A percentile compares a stretch with the other conserved stretches of the same genome.
phyloP scores from a whole-genome alignment of 2,113 vertebrate species.

The Acrocephalus arundinaceus region DNA sequence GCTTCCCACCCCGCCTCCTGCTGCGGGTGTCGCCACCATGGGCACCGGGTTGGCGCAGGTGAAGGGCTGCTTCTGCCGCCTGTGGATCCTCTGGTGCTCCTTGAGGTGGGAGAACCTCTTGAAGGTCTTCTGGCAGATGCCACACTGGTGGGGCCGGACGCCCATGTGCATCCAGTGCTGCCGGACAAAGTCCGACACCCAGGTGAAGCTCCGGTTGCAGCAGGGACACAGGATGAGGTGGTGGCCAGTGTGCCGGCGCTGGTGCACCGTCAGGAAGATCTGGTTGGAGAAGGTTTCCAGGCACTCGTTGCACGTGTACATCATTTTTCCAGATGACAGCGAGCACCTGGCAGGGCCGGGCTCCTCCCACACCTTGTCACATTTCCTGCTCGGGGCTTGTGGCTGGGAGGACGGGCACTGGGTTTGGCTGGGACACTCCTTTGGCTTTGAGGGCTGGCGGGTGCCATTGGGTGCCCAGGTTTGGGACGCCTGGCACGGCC shows the following conservation, averaged over 20 bases:
- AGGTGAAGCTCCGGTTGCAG: neutral
- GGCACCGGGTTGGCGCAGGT: rapidly evolving
- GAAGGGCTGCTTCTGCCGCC: neutral
- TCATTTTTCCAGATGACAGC: rapidly evolving
- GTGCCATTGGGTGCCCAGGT: neutral
- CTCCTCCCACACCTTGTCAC: neutral
- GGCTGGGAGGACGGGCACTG: neutral
- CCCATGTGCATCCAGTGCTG: neutral
- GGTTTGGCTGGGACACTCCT: neutral
- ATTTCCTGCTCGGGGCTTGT: neutral
- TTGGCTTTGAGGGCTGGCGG: neutral
- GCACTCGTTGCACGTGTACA: neutral
- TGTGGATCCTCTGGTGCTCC: neutral
- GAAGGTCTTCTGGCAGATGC: constrained; percentile 25
- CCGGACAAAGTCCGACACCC: neutral
- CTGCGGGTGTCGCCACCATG: rapidly evolving
- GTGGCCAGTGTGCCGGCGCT: neutral
- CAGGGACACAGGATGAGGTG: constrained; percentile 19
- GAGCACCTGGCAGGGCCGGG: neutral
- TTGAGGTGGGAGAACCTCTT: neutral
- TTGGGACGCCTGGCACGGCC: neutral
- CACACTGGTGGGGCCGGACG: neutral
- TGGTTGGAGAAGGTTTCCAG: constrained; percentile 46
- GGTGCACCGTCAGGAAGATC: constrained; percentile 10
- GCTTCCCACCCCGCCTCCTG: neutral